phyloP scores from a whole-genome alignment of 2,888 invertebrate species.

The Tetramorium bicarinatum region DNA sequence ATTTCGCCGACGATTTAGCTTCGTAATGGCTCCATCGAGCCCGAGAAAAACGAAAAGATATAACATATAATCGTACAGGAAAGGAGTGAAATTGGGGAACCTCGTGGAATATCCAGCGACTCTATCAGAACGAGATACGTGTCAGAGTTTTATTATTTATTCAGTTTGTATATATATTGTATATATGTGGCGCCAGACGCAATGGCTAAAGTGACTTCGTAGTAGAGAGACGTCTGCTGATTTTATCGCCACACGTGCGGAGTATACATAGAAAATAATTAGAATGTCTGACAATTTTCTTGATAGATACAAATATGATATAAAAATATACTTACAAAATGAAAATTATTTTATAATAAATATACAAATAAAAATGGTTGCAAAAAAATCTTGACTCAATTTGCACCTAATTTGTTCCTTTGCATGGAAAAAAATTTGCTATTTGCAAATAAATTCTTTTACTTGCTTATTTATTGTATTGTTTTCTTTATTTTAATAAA shows the following conservation, averaged over 20 bases:
- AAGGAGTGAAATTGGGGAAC: conserved; percentile 64
- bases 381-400: not conserved
- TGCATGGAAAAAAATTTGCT: too few relatives aligned
- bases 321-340: not conserved
- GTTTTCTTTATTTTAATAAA: too few relatives aligned
- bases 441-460: too few relatives aligned
- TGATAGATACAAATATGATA: not conserved
- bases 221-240: conserved; percentile 24
- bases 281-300: not conserved
- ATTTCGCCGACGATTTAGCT: conserved; percentile 68
- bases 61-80: conserved; percentile 64
- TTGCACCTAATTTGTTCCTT: not conserved
- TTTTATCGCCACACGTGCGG: not conserved
- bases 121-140: conserved; percentile 57
- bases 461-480: too few relatives aligned
- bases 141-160: conserved; percentile 46
- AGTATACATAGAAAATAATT: not conserved
- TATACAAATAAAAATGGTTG: not conserved
- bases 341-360: not conserved
- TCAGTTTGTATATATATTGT: conserved; percentile 31
- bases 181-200: conserved; percentile 24
- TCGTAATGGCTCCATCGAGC: conserved; percentile 50
- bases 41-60: conserved; percentile 41
- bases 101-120: conserved; percentile 34
- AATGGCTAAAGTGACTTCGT: conserved; percentile 7